Percentiles rank a stretch among this genome's conserved stretches.
Evolutionary conservation across 2,797 vertebrate species (phyloP).

Genomic region (Psittacula echo): DNA sequence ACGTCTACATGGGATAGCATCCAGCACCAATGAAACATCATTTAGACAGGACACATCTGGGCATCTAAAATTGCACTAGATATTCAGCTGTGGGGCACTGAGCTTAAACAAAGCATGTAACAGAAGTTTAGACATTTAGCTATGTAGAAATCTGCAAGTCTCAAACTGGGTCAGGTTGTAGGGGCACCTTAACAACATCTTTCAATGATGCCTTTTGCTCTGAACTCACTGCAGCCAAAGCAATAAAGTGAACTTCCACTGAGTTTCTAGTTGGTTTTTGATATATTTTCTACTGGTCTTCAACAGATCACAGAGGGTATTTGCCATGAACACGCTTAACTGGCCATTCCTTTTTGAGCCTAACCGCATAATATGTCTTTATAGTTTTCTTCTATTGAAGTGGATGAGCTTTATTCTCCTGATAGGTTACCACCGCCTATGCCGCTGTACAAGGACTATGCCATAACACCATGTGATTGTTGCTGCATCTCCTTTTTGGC

Average conservation of each 20-base stretch:
- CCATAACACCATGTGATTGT: not conserved
- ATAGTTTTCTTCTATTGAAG: not conserved
- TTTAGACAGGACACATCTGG: not conserved
- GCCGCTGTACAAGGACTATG: not conserved
- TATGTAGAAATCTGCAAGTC: not conserved
- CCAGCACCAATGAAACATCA: not conserved
- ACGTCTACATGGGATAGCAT: not conserved
- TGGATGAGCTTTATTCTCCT: not conserved
- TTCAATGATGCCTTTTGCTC: not conserved
- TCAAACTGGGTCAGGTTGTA: not conserved
- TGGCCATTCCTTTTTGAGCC: not conserved
- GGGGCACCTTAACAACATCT: not conserved
- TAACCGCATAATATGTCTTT: not conserved
- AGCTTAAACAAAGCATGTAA: not conserved
- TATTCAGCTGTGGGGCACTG: not conserved
- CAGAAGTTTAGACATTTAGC: not conserved
- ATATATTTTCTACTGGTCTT: not conserved
- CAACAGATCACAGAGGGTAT: not conserved
- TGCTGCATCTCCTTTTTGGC: conserved; percentile 46
- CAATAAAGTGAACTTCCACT: not conserved
- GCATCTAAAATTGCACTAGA: not conserved
- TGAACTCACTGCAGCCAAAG: not conserved
- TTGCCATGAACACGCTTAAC: not conserved
- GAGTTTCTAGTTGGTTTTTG: not conserved
- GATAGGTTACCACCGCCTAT: accelerated